phyloP scores from a whole-genome alignment of 2,797 vertebrate genomes.

The Pygocentrus nattereri region DNA sequence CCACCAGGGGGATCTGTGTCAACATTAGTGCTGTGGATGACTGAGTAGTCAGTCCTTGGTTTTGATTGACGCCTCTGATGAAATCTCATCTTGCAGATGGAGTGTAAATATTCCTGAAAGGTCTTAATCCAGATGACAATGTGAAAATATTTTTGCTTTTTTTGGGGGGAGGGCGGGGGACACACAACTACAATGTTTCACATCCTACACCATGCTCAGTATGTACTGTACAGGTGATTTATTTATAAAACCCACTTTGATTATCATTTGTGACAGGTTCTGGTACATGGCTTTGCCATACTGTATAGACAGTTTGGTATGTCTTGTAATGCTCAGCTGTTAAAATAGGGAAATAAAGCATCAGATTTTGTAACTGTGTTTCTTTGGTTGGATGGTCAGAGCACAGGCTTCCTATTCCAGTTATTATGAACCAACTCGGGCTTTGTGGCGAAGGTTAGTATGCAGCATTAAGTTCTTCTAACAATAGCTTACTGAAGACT shows the following conservation, averaged over 20 bases:
- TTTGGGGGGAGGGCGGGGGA: not conserved
- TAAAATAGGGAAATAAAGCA: constrained; percentile 1
- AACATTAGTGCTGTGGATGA: not conserved
- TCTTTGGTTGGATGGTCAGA: constrained; percentile 9
- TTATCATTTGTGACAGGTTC: not conserved
- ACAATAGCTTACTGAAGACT: not conserved
- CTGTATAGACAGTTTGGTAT: not conserved
- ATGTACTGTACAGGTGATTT: not conserved
- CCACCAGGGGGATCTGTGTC: constrained; percentile 42
- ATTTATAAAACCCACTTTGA: not conserved
- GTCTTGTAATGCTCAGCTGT: not conserved
- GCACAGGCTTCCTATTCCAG: not conserved
- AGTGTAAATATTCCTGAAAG: not conserved
- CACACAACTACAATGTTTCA: not conserved
- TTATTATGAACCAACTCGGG: not conserved
- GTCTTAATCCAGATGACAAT: not conserved
- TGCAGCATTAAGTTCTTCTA: not conserved
- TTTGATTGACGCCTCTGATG: not conserved
- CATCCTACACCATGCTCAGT: not conserved
- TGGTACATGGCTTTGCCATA: not conserved
- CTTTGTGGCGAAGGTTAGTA: not conserved
- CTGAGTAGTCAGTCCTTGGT: constrained; percentile 7
- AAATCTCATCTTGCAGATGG: not conserved
- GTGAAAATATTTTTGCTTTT: not conserved
- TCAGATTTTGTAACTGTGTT: not conserved